Conservation (phyloP, 1,140 invertebrate genomes). For the Drosophila nikananu region DNA sequence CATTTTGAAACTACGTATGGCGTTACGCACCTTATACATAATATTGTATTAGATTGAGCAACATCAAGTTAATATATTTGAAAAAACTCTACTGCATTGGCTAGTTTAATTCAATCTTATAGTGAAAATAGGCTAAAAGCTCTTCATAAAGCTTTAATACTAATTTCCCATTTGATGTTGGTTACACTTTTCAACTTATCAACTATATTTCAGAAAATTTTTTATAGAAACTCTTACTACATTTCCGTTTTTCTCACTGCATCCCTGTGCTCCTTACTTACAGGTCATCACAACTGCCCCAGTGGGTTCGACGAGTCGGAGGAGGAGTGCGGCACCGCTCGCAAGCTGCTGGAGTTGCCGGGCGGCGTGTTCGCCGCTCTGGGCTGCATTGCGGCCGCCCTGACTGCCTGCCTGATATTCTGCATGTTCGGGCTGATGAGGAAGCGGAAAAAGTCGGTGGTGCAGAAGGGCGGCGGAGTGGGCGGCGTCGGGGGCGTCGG, state of each 20-base stretch:
- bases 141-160: neutral
- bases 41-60: no score
- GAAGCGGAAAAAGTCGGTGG: conserved; percentile 87
- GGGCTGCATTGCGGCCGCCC: conserved; percentile 86
- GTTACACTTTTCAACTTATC: neutral
- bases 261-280: conserved; percentile 18
- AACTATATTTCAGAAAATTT: neutral
- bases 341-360: conserved; percentile 85
- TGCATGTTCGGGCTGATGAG: conserved; percentile 86
- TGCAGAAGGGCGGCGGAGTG: conserved; percentile 85
- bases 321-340: conserved; percentile 89
- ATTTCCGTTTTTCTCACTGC: conserved; percentile 5
- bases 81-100: no score
- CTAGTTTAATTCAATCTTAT: no score
- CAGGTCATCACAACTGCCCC: conserved; percentile 90
- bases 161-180: neutral
- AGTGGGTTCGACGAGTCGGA: conserved; percentile 93
- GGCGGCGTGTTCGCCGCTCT: conserved; percentile 86
- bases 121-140: neutral
- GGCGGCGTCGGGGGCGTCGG: conserved; percentile 74
- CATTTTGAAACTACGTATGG: no score
- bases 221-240: neutral
- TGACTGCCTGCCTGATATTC: conserved; percentile 87
- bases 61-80: no score
- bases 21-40: neutral